A percentile compares a stretch with the other conserved stretches of the same genome.
phyloP scores from a whole-genome alignment of 2,113 vertebrate genomes.

The Elgaria multicarinata region DNA sequence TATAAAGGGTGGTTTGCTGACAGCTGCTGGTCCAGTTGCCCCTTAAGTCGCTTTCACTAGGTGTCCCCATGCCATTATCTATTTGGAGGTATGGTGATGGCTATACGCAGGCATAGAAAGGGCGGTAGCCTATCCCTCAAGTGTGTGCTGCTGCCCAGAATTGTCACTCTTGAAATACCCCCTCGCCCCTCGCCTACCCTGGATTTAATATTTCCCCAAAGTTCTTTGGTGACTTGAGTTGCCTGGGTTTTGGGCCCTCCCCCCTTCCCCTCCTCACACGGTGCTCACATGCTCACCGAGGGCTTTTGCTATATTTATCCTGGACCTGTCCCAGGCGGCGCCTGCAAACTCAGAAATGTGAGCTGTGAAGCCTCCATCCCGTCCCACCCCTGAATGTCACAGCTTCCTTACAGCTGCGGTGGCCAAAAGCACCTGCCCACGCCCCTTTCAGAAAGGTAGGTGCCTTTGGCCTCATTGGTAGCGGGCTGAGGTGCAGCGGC shows the following conservation, averaged over 20 bases:
- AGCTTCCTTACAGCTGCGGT: conserved; percentile 37
- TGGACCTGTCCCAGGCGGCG: conserved; percentile 69
- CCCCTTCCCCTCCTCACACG: conserved; percentile 19
- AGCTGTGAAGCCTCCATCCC: conserved; percentile 70
- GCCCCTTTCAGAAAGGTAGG: conserved; percentile 66
- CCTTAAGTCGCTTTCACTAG: background rate
- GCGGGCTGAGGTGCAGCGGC: background rate
- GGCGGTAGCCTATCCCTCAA: no score
- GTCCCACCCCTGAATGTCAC: background rate
- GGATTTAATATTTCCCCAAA: background rate
- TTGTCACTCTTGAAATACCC: no score
- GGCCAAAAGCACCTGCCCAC: background rate
- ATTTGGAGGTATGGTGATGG: background rate
- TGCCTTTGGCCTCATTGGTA: background rate
- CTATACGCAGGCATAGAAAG: no score
- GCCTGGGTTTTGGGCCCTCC: background rate
- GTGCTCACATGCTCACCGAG: conserved; percentile 53
- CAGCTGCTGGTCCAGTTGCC: background rate
- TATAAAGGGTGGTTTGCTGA: background rate
- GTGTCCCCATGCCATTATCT: background rate
- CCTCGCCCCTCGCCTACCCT: background rate
- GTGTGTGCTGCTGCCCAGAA: background rate
- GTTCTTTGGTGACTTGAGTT: conserved; percentile 4
- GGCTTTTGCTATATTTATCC: conserved; percentile 90
- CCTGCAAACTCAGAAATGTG: conserved; percentile 79